These are phyloP conservation scores for Drosophila busckii DNA, from an alignment of 1,140 invertebrate genomes.

Conservation along the genomic window DNA sequence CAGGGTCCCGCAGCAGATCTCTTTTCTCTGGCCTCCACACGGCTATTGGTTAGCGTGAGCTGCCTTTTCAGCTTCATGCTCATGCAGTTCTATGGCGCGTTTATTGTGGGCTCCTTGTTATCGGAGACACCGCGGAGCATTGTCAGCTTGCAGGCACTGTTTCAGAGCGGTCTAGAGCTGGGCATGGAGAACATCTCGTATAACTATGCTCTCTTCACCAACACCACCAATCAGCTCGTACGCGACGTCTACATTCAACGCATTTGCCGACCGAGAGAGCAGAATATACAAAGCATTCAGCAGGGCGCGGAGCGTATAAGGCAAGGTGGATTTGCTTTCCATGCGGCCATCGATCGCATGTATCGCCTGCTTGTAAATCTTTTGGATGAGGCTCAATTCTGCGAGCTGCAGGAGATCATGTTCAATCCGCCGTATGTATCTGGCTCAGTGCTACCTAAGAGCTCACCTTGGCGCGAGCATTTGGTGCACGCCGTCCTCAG, in stretches of 20 bases:
- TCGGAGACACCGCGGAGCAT: constrained; percentile 81
- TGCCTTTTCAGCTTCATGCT: constrained; percentile 81
- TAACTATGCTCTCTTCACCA: constrained; percentile 79
- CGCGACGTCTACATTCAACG: constrained; percentile 39
- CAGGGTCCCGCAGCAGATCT: constrained; percentile 54
- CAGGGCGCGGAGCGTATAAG: constrained; percentile 48
- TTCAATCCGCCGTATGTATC: constrained; percentile 38
- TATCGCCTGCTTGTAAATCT: constrained; percentile 44
- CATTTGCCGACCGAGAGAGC: constrained; percentile 32
- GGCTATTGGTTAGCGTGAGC: constrained; percentile 78
- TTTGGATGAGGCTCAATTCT: constrained; percentile 51
- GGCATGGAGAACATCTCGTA: constrained; percentile 81
- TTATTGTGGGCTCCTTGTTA: constrained; percentile 83
- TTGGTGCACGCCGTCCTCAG: constrained; percentile 39
- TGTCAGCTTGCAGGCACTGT: constrained; percentile 80
- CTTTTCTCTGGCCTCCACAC: constrained; percentile 53
- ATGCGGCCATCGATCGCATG: constrained; percentile 53
- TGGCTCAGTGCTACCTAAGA: constrained; percentile 31
- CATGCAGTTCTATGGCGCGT: constrained; percentile 84
- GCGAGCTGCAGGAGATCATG: constrained; percentile 63
- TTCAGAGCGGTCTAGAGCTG: constrained; percentile 80
- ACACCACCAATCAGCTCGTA: constrained; percentile 40
- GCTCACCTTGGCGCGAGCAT: constrained; percentile 58
- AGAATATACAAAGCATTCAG: constrained; percentile 44
- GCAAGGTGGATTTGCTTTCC: constrained; percentile 62